Evolutionary conservation across 1,140 invertebrate genomes (phyloP).

Genomic region (Drosophila ercepeae): DNA sequence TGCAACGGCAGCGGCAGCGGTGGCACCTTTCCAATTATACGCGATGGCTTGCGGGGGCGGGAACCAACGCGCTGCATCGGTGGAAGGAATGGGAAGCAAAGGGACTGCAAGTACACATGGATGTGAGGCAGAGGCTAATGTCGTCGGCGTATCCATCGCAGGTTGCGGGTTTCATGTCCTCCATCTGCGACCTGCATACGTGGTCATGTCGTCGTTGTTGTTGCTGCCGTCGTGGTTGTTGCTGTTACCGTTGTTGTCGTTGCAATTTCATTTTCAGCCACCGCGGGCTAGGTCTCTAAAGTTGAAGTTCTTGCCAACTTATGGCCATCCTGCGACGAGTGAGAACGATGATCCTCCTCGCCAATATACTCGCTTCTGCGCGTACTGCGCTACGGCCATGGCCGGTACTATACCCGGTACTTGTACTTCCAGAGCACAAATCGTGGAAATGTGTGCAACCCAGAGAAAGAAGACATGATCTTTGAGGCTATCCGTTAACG

Average conservation of each 20-base stretch:
- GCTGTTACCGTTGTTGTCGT: constrained; percentile 22
- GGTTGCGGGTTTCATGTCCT: constrained; percentile 23
- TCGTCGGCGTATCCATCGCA: not conserved
- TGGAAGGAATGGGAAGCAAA: constrained; percentile 26
- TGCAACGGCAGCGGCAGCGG: constrained; percentile 12
- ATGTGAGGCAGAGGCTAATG: constrained; percentile 30
- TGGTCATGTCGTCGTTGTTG: constrained; percentile 27
- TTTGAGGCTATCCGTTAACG: too few relatives aligned
- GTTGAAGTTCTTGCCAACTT: constrained; percentile 57
- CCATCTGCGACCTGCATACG: constrained; percentile 26
- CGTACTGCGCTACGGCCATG: constrained; percentile 9
- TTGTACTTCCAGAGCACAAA: too few relatives aligned
- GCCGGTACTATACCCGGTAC: too few relatives aligned
- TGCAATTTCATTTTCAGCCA: constrained; percentile 73
- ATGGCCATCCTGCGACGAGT: constrained; percentile 55
- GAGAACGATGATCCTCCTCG: constrained; percentile 9
- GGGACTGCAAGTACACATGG: not conserved
- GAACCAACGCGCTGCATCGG: constrained; percentile 55
- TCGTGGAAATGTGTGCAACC: too few relatives aligned
- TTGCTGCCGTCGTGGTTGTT: constrained; percentile 25
- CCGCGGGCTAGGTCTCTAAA: constrained; percentile 45
- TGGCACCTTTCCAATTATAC: constrained; percentile 67
- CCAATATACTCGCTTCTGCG: not conserved
- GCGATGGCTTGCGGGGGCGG: constrained; percentile 39
- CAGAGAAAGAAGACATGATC: too few relatives aligned